phyloP scores from a whole-genome alignment of 2,113 vertebrate species.

The Cyanoderma ruficeps region DNA sequence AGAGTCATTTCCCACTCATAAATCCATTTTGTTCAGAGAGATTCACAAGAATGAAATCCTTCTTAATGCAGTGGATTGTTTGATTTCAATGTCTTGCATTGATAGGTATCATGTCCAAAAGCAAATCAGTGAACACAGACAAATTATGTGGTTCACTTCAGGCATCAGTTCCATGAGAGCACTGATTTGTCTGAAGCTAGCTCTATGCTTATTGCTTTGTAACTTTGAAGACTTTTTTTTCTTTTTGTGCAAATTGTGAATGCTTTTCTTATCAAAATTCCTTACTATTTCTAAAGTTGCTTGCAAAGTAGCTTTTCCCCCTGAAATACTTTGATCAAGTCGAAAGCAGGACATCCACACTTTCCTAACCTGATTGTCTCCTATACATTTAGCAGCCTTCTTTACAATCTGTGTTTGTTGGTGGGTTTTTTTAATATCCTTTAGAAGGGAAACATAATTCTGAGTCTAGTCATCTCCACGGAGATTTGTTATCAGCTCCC shows the following conservation, averaged over 20 bases:
- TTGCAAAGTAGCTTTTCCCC: neutral
- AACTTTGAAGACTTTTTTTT: neutral
- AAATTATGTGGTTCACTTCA: neutral
- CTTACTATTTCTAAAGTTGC: neutral
- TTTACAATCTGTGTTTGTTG: neutral
- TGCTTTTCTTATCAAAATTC: neutral
- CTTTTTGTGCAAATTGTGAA: neutral
- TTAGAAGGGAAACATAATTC: neutral
- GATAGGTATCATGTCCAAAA: neutral
- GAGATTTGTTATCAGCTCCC: neutral
- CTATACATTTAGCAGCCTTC: neutral
- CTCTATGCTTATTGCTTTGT: neutral
- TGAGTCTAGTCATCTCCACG: neutral
- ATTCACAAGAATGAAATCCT: neutral
- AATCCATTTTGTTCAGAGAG: neutral
- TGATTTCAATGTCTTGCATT: neutral
- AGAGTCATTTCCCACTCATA: neutral
- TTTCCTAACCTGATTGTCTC: neutral
- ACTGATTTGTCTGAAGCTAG: neutral
- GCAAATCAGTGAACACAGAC: neutral
- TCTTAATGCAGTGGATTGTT: neutral
- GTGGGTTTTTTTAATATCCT: neutral
- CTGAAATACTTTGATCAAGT: neutral
- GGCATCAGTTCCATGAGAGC: fast-evolving
- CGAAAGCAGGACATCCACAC: neutral